Conservation (phyloP, 2,113 vertebrate genomes). For the Prietella phreatophila region DNA sequence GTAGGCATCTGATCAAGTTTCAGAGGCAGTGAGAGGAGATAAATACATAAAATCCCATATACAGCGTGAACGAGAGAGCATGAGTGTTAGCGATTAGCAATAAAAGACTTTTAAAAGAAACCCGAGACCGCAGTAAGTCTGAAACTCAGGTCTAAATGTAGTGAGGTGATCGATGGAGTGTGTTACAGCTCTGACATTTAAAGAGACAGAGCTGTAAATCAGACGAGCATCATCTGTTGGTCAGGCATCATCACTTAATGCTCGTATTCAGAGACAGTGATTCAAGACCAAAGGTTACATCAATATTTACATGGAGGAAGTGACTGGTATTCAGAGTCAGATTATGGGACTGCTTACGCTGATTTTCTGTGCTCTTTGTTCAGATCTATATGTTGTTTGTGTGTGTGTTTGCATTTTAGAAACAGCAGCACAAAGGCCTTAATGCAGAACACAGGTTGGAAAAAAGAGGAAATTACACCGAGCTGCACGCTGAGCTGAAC, state of each 20-base stretch:
- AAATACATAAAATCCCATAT: constrained; percentile 18
- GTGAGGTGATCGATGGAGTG: background rate
- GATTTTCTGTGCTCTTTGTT: too few species aligned
- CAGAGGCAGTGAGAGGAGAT: constrained; percentile 26
- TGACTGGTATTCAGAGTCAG: background rate
- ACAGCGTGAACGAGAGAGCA: constrained; percentile 14
- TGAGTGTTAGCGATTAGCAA: background rate
- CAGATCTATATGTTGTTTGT: background rate
- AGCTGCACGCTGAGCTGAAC: background rate
- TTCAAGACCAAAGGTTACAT: too few species aligned
- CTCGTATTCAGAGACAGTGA: background rate
- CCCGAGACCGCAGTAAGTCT: background rate
- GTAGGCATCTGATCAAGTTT: constrained; percentile 50
- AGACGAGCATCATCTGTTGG: background rate
- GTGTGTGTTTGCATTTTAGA: background rate
- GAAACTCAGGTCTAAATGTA: background rate
- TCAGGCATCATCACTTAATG: background rate
- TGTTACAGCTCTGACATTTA: background rate
- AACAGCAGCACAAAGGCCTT: background rate
- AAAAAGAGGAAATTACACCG: background rate
- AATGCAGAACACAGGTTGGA: background rate
- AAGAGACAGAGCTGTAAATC: background rate
- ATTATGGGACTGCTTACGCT: too few species aligned
- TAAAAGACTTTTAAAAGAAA: constrained; percentile 31
- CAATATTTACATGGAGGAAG: background rate